phyloP scores from a whole-genome alignment of 1,140 invertebrate species.

The Aphidius ervi region DNA sequence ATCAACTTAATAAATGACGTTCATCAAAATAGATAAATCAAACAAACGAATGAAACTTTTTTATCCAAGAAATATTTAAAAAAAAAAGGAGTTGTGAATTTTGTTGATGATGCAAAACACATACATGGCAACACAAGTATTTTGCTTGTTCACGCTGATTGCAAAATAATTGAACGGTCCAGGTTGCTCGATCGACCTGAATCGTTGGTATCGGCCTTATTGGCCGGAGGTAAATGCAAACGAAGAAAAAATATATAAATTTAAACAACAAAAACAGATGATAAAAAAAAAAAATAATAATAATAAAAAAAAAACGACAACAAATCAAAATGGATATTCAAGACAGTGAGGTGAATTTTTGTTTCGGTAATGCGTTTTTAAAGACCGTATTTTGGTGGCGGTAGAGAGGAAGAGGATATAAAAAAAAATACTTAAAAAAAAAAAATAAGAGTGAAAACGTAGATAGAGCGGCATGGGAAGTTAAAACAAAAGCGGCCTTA shows the following conservation, averaged over 20 bases:
- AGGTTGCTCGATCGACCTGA: constrained; percentile 33
- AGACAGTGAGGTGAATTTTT: constrained; percentile 19
- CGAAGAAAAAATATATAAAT: constrained; percentile 12
- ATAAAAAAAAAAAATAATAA: constrained; percentile 4
- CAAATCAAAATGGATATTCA: no score
- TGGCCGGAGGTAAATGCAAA: constrained; percentile 24
- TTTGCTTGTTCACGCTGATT: constrained; percentile 29
- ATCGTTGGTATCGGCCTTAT: constrained; percentile 42
- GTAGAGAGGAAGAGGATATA: constrained; percentile 21
- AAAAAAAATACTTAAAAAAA: constrained; percentile 6
- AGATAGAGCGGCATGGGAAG: constrained; percentile 13
- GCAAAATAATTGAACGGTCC: constrained; percentile 47
- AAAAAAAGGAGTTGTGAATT: constrained; percentile 4
- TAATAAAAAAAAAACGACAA: constrained; percentile 7
- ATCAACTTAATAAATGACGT: not conserved
- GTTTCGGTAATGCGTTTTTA: constrained; percentile 48
- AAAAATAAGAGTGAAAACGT: constrained; percentile 14
- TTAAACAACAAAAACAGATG: not conserved
- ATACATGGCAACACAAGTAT: not conserved
- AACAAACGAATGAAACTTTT: no score
- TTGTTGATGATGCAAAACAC: not conserved
- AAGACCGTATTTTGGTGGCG: constrained; percentile 38
- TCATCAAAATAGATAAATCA: not conserved
- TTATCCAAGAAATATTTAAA: not conserved
- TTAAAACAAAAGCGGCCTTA: constrained; percentile 24